A percentile compares a stretch with the other conserved stretches of the same genome.
These are phyloP conservation scores for Silurus glanis DNA, from an alignment of 2,113 vertebrate species.

Conservation along the genomic window DNA sequence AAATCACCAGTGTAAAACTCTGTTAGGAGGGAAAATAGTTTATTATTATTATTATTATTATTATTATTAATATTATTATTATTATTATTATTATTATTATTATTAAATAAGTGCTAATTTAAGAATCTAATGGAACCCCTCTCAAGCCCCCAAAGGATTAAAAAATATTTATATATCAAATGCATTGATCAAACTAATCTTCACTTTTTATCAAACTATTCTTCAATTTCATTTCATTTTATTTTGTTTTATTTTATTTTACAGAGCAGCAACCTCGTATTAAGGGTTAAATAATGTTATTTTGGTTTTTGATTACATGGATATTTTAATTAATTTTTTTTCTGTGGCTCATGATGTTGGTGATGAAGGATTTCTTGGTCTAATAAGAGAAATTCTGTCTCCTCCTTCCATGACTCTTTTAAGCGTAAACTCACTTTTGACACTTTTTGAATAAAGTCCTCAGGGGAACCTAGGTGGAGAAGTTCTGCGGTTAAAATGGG, in stretches of 20 bases:
- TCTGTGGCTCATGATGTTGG: conserved; percentile 17
- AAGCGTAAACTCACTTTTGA: conserved; percentile 49
- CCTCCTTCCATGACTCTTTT: not conserved
- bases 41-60: no score
- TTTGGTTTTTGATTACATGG: not conserved
- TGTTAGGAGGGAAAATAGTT: no score
- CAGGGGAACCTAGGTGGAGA: conserved; percentile 21
- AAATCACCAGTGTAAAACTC: no score
- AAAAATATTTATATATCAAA: no score
- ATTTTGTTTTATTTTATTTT: not conserved
- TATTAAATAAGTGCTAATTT: no score
- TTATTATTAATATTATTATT: no score
- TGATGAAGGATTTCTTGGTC: not conserved
- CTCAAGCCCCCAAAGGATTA: no score
- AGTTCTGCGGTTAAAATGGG: conserved; percentile 17
- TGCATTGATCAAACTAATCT: no score
- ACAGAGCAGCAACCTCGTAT: not conserved
- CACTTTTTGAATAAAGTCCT: conserved; percentile 33
- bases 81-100: no score
- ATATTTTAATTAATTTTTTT: not conserved
- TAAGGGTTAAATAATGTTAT: not conserved
- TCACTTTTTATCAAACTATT: no score
- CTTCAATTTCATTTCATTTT: not conserved
- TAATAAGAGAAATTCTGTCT: not conserved
- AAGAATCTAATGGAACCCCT: no score